Evolutionary conservation across 1,140 invertebrate species (phyloP), one percentile per base, ranked within the genome.

Genomic region (Brachionus manjavacas): DNA sequence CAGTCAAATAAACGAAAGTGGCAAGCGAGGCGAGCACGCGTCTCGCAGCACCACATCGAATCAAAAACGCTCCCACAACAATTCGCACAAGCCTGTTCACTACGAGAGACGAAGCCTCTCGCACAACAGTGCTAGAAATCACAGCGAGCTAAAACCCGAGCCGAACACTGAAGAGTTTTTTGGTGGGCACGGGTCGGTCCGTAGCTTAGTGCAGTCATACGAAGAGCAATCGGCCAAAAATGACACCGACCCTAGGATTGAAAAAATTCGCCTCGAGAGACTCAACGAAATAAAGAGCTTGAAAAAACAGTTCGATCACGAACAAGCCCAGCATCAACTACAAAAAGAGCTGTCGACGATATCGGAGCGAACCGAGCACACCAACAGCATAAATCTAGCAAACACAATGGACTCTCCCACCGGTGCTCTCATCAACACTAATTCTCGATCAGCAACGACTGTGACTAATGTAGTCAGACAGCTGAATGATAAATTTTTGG

Each of bases 271-370:
- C 8, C 11, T 41, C 8, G 79, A 81, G 28, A 35, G 79, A 64
- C 23, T 64, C 9, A 60, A 68, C 49, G 79, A 81, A 35, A 25
- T 81, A 11, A 60, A 60, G 16, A 64, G 25, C 20, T 35, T 81
- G 25, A 60, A 64, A 64, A 64, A 60, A 39, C 72, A 76, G 41
- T 46, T 49, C 35, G 68, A 72, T 20, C 31, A 39, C 6, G 20
- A 76, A 46, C 41, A 20, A 76, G 20, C 16, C 9, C 12, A 49
- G 8, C 28, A 6, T 52, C 20, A 49, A 20, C 6, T 35, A 16
- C 79, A 81, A 60, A 81, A 81, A 68, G 79, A 81, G 52, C 52
- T 81, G 3, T 81, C 79, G 41, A 81, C 79, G 7, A 81, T 81
- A 16, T 81, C 79, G 16, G 79, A 81, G 64, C 49, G 79, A 60